These are phyloP conservation scores for Falco punctatus DNA, from an alignment of 2,113 vertebrate genomes.

Conservation along the genomic window DNA sequence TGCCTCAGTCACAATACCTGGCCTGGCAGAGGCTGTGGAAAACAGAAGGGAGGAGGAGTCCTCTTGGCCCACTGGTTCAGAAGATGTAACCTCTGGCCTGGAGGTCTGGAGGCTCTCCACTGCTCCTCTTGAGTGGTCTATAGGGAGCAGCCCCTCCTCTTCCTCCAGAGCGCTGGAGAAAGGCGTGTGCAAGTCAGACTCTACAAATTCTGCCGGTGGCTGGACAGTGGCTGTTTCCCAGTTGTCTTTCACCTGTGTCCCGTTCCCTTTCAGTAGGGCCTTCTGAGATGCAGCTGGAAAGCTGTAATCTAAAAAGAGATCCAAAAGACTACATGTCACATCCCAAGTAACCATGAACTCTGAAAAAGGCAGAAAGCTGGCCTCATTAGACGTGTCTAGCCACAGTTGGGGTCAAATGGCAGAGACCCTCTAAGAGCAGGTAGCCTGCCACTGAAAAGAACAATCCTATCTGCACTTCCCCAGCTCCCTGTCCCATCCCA, in stretches of 20 bases:
- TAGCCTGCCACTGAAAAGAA: not conserved
- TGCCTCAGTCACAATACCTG: not conserved
- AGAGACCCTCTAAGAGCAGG: not conserved
- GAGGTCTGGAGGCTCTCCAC: constrained; percentile 23
- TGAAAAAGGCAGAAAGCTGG: not conserved
- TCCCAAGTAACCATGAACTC: not conserved
- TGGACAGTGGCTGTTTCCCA: constrained; percentile 50
- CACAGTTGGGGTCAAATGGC: not conserved
- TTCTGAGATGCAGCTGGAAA: constrained; percentile 76
- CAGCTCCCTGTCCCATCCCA: not conserved
- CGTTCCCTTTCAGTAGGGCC: constrained; percentile 33
- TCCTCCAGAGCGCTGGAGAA: constrained; percentile 66
- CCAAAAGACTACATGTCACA: not conserved
- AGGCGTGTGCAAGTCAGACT: constrained; percentile 57
- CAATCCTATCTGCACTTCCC: not conserved
- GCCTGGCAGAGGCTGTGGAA: not conserved
- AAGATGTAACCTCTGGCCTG: not conserved
- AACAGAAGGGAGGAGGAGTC: constrained; percentile 36
- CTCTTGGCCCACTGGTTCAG: constrained; percentile 24
- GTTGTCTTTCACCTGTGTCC: constrained; percentile 40
- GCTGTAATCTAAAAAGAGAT: constrained; percentile 74
- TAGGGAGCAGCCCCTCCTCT: constrained; percentile 76
- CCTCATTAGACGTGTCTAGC: not conserved
- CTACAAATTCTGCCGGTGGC: constrained; percentile 46
- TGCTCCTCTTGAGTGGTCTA: constrained; percentile 65